Evolutionary conservation across 2,113 vertebrate species (phyloP), one percentile per base, ranked within the genome.

Genomic region (Chlamydotis undulata): DNA sequence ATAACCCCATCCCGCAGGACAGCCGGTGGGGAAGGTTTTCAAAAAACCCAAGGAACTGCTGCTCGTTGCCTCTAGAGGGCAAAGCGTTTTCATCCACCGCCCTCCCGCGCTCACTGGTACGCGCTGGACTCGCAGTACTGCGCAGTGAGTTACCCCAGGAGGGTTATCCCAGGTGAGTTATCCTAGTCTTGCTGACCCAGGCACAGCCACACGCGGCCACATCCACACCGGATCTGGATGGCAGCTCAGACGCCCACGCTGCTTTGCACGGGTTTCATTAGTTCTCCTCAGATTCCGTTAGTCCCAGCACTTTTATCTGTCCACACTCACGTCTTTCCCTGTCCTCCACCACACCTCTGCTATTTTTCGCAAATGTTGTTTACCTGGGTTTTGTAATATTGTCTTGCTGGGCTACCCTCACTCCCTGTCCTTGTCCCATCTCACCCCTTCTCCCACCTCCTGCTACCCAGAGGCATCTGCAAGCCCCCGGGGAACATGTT

Each of bases 21-120:
- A 4, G 49, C 53, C 21, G 6, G 19, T 1, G 0, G 47, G 8
- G 11, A 47, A 49, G 47, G 29, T 39, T 75, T 5, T 0, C 31
- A n/a, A 9, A 18, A 57, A 69, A 64, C 10, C 14, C 57, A 12
- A 50, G 90, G 57, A 83, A 61, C 29, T 90, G 85, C 92, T 49
- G 68, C 80, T 69, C 8, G 0, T 43, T 63, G 76, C 96, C 96
- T 96, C 92, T 96, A 97, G 96, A 82, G 95, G 97, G 95, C 94
- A 95, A 97, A 93, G 77, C 12, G 4, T 49, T 64, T 60, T 78
- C 85, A 60, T 14, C 3, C 52, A 50, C 50, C 2, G 18, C 50
- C 35, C 1, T 29, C 31, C 82, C 4, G 4, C 2, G 0, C 75
- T 21, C 52, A 4, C 21, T 0, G 1, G 14, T 39, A 25, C 2